Percentiles rank a stretch among this genome's conserved stretches.
Conservation (phyloP, 2,113 vertebrate species). For the Antigone vipio region DNA sequence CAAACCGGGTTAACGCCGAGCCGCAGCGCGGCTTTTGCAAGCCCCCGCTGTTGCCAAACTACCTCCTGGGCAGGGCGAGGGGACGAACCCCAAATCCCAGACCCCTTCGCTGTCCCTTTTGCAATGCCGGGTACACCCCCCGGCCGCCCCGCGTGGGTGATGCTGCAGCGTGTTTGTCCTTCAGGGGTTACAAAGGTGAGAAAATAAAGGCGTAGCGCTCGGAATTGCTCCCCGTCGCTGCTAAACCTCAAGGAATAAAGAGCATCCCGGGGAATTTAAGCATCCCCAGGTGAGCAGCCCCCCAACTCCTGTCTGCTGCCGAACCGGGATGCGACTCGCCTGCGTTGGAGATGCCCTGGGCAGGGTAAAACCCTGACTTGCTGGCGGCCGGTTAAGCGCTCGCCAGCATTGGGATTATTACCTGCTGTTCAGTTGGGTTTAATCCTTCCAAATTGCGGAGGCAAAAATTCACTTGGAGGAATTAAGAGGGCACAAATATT, state of each 20-base stretch:
- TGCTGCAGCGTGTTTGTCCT: not conserved
- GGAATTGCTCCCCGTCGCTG: accelerated
- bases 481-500: not conserved
- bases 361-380: not conserved
- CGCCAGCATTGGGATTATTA: not conserved
- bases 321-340: accelerated
- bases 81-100: not conserved
- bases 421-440: not conserved
- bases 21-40: not conserved
- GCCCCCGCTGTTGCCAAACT: accelerated
- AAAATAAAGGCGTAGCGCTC: not conserved
- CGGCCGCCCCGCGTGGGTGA: accelerated
- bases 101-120: not conserved
- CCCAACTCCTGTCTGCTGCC: not conserved
- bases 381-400: accelerated
- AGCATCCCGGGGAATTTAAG: not conserved
- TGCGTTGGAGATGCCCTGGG: not conserved
- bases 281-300: not conserved
- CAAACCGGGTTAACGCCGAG: not conserved
- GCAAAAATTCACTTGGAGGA: not conserved
- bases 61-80: too few species aligned
- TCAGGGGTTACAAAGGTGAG: not conserved
- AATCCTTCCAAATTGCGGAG: not conserved
- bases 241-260: not conserved
- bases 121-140: accelerated